Percentiles rank a stretch among this genome's conserved stretches.
These are phyloP conservation scores for Nipponia nippon DNA, from an alignment of 2,113 vertebrate species.

Conservation along the genomic window DNA sequence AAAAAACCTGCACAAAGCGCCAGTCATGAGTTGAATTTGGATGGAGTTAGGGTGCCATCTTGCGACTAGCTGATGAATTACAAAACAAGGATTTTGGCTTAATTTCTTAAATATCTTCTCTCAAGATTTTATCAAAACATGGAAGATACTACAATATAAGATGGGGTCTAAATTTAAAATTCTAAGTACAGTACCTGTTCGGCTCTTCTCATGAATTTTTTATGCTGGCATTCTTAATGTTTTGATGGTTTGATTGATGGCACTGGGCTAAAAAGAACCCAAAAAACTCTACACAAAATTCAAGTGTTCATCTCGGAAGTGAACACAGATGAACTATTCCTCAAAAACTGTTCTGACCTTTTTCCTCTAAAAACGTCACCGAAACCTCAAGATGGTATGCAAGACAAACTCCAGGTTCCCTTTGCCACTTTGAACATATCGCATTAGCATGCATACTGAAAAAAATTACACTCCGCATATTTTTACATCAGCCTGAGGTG, in stretches of 20 bases:
- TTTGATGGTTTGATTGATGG: not conserved
- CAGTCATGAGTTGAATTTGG: rapidly evolving
- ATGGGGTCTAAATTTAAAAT: not conserved
- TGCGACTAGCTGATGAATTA: not conserved
- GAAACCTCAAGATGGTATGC: not conserved
- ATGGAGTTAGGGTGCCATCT: slow-evolving; percentile 18
- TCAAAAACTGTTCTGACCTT: not conserved
- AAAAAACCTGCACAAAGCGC: not conserved
- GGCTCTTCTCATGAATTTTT: not conserved
- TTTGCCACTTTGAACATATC: not conserved
- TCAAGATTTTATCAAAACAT: not conserved
- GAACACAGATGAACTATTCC: not conserved
- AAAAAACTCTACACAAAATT: not conserved
- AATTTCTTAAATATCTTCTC: rapidly evolving
- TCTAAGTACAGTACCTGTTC: not conserved
- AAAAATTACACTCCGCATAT: rapidly evolving
- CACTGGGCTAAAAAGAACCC: not conserved
- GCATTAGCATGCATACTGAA: rapidly evolving
- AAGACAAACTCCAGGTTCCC: not conserved
- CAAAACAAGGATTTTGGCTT: not conserved
- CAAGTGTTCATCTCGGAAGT: rapidly evolving
- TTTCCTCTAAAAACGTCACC: not conserved
- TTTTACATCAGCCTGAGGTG: not conserved
- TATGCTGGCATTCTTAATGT: not conserved
- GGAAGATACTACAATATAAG: rapidly evolving